phyloP scores from a whole-genome alignment of 2,888 invertebrate genomes.

The Calephelis perditalis region DNA sequence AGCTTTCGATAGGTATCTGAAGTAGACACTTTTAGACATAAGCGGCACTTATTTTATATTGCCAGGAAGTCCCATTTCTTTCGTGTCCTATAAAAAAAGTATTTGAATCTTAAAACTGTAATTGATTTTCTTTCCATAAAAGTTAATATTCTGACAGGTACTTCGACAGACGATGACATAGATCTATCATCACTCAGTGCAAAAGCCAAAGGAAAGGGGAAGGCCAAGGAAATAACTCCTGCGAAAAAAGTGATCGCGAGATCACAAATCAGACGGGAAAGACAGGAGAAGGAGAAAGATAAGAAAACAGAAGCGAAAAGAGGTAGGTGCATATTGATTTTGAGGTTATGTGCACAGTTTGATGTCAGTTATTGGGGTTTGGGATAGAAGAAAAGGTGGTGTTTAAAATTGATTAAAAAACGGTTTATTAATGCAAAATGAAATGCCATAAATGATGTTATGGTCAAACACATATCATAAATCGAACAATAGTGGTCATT shows the following conservation, averaged over 20 bases:
- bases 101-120: too few relatives aligned
- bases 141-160: neutral
- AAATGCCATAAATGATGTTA: neutral
- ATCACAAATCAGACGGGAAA: too few relatives aligned
- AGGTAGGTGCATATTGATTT: constrained; percentile 25
- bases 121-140: too few relatives aligned
- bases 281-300: constrained; percentile 17
- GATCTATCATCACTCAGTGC: neutral
- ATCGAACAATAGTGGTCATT: too few relatives aligned
- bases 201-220: neutral
- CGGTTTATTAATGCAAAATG: neutral
- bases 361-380: neutral
- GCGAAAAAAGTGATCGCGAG: neutral
- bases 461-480: neutral
- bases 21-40: too few relatives aligned
- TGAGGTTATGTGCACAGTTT: constrained; percentile 1
- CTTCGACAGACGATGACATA: neutral
- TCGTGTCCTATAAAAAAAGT: too few relatives aligned
- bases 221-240: neutral
- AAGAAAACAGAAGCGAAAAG: constrained; percentile 21
- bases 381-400: too few relatives aligned
- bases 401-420: too few relatives aligned
- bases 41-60: too few relatives aligned
- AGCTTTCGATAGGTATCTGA: too few relatives aligned
- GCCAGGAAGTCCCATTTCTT: too few relatives aligned